Evolutionary conservation across 2,797 vertebrate species (phyloP).

Genomic region (Choloepus didactylus): DNA sequence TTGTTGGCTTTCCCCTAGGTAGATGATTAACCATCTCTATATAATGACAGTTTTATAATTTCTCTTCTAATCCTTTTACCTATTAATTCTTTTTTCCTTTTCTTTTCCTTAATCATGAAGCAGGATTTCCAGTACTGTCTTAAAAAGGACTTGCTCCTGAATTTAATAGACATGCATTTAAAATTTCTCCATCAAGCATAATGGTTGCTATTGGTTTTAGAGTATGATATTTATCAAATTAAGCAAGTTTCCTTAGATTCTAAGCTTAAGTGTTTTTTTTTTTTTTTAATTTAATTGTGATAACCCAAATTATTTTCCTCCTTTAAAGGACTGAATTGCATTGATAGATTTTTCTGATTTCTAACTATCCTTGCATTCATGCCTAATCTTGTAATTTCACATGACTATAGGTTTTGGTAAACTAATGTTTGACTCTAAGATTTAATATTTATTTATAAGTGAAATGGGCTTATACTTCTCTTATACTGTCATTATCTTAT

Average conservation of each 20-base stretch:
- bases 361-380: not conserved
- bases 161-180: not conserved
- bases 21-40: not conserved
- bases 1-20: not conserved
- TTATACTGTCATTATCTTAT: not conserved
- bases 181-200: not conserved
- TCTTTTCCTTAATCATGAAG: not conserved
- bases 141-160: not conserved
- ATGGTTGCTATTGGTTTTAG: not conserved
- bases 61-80: not conserved
- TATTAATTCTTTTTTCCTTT: not conserved
- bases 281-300: not conserved
- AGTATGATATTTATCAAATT: not conserved
- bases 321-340: not conserved
- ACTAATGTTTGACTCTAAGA: not conserved
- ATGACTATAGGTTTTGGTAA: not conserved
- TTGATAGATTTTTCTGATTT: not conserved
- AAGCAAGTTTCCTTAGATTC: not conserved
- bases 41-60: not conserved
- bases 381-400: not conserved
- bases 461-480: not conserved
- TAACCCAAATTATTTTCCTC: not conserved
- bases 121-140: not conserved
- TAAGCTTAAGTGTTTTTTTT: not conserved
- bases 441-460: not conserved